Base-by-base conservation (phyloP, 2,888 invertebrate species). In the Agrotis clavis region DNA sequence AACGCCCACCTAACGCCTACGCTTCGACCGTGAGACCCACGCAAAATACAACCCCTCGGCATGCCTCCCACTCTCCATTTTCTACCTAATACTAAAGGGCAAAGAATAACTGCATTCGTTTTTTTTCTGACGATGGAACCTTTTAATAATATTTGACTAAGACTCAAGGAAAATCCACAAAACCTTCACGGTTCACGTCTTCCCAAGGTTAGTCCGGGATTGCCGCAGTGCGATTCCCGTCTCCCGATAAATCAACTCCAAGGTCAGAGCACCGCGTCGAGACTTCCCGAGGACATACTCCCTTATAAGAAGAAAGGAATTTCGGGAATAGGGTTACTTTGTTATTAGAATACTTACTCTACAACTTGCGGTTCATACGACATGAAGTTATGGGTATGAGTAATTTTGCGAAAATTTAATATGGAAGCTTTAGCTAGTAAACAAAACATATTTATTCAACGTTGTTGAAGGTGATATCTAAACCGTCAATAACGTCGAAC, bases 141-240 rank as follows among this genome's bases (percentile, higher is more conserved):
- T 61, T 19, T 62, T 48, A 57, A 30, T 18, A 48, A 48, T 35
- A 65, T 63, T 50, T 47, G 48, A 67, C 21, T 48, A 45, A 66
- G 19, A 19, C n/a, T 62, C 76, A 21, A 57, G 65, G 64, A 79
- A 75, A 67, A 68, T 73, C 50, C 59, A 63, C 54, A 64, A 67
- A 77, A 63, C 41, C 53, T 64, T 60, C 50, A 30, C 30, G 50
- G 9, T 64, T 60, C 50, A 30, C 30, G 53, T 6, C 7, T 81
- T 84, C 79, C 86, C 91, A 91, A 91, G 91, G 90, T 84, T 70
- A 62, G 64, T 88, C 81, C 82, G 79, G 79, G 87, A 90, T 84
- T 91, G 88, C 87, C 93, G 94, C 94, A 94, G 86, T 93, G 93
- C 93, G 94, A 91, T 87, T 83, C 89, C 85, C 84, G 79, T 87